Conservation (phyloP, 92 coral and sea anemone species). For the Blastomussa wellsi region DNA sequence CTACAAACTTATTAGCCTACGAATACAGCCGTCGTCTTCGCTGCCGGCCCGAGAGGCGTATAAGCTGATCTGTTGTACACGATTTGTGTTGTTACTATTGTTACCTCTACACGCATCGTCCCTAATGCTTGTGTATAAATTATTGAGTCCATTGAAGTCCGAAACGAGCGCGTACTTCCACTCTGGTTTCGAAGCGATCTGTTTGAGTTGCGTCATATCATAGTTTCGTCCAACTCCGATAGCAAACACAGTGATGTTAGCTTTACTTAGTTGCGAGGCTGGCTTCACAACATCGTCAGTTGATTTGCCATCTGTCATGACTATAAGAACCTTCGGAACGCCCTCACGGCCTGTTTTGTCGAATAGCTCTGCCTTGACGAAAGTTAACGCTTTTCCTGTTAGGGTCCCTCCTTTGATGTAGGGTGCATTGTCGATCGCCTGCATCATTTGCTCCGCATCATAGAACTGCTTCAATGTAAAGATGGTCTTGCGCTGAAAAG, state of each 20-base stretch:
- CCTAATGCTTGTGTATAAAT: constrained; percentile 47
- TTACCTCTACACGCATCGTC: constrained; percentile 61
- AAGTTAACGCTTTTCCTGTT: constrained; percentile 47
- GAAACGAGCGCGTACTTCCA: constrained; percentile 29
- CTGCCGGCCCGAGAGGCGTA: no score
- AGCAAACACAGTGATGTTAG: constrained; percentile 54
- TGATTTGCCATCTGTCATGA: constrained; percentile 43
- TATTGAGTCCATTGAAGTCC: constrained; percentile 45
- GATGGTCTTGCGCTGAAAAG: neutral
- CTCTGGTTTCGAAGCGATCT: constrained; percentile 51
- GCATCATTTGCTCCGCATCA: constrained; percentile 31
- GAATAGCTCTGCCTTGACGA: constrained; percentile 38
- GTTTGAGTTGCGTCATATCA: constrained; percentile 21
- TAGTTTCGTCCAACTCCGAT: constrained; percentile 50
- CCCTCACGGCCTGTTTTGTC: constrained; percentile 36
- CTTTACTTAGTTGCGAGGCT: constrained; percentile 24
- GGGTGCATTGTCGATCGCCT: constrained; percentile 34
- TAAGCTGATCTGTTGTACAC: no score
- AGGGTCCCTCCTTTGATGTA: constrained; percentile 44
- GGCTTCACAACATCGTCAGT: constrained; percentile 3
- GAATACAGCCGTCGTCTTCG: no score
- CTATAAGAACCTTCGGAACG: constrained; percentile 36
- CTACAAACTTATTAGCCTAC: no score
- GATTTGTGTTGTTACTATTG: no score
- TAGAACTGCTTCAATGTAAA: constrained; percentile 24